Conservation (phyloP, 1,140 invertebrate genomes). For the Aphidius gifuensis region DNA sequence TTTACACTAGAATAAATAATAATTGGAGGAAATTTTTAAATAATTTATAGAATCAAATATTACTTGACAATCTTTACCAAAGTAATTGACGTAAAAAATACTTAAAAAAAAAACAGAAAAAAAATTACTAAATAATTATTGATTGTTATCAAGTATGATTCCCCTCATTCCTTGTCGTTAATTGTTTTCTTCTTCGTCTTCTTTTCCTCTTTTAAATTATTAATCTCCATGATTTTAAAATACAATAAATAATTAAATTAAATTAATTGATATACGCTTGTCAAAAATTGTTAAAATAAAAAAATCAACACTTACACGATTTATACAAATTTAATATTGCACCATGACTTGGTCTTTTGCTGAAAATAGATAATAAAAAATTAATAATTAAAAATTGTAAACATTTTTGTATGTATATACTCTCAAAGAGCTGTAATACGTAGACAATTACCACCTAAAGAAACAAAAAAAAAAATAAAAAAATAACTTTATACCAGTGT, state of each 20-base stretch:
- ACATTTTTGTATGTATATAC: slow-evolving; percentile 11
- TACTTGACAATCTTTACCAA: slow-evolving; percentile 25
- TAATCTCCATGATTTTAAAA: slow-evolving; percentile 4
- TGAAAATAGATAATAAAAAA: not conserved
- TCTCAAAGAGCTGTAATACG: slow-evolving; percentile 10
- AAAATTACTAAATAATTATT: not conserved
- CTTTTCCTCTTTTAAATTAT: not conserved
- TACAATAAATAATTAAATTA: not conserved
- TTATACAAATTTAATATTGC: slow-evolving; percentile 15
- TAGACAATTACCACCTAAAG: slow-evolving; percentile 1
- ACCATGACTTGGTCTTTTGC: not conserved
- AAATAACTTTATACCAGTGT: slow-evolving; percentile 11
- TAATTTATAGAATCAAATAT: slow-evolving; percentile 17
- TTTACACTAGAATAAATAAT: too few species aligned
- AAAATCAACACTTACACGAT: not conserved
- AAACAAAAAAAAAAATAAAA: not conserved
- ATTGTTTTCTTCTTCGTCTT: not conserved
- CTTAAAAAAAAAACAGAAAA: not conserved
- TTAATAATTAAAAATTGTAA: not conserved
- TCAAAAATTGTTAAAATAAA: slow-evolving; percentile 2
- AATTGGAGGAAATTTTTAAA: too few species aligned
- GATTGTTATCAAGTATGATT: not conserved
- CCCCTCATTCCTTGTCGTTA: slow-evolving; percentile 1
- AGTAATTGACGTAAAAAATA: slow-evolving; percentile 7
- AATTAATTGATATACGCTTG: not conserved